These are phyloP conservation scores for Nothura maculosa DNA, from an alignment of 2,797 vertebrate species.

Conservation along the genomic window DNA sequence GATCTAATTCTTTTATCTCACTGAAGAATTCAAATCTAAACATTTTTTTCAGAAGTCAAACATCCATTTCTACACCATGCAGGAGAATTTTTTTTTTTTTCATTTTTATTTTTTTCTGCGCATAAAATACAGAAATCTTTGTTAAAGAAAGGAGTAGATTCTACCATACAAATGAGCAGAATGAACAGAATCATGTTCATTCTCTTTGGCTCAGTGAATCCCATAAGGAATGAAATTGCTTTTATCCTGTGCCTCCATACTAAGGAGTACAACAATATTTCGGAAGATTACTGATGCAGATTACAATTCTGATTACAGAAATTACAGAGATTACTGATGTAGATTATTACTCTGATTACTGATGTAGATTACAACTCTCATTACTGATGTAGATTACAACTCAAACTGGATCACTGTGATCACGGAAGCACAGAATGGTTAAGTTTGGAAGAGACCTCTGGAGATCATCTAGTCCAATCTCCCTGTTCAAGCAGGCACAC, in stretches of 20 bases:
- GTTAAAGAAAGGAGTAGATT: background rate
- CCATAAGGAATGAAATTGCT: background rate
- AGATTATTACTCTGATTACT: background rate
- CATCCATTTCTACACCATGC: background rate
- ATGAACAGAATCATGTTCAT: background rate
- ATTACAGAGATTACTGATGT: fast-evolving
- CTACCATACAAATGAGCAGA: background rate
- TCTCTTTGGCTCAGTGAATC: background rate
- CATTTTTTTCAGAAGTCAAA: background rate
- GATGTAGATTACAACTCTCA: background rate
- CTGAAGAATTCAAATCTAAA: background rate
- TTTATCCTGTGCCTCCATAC: background rate
- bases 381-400: fast-evolving
- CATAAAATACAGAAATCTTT: background rate
- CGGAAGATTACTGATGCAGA: background rate
- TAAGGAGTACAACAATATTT: background rate
- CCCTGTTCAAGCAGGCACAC: no score
- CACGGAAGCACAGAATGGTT: no score
- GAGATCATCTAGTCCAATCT: no score
- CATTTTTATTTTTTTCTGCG: background rate
- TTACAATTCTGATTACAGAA: no score
- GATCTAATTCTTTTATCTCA: background rate
- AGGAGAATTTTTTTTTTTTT: no score
- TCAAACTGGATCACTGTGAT: background rate
- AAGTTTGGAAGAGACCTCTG: no score